Evolutionary conservation across 1,140 invertebrate genomes (phyloP).

Genomic region (Cotesia typhae): DNA sequence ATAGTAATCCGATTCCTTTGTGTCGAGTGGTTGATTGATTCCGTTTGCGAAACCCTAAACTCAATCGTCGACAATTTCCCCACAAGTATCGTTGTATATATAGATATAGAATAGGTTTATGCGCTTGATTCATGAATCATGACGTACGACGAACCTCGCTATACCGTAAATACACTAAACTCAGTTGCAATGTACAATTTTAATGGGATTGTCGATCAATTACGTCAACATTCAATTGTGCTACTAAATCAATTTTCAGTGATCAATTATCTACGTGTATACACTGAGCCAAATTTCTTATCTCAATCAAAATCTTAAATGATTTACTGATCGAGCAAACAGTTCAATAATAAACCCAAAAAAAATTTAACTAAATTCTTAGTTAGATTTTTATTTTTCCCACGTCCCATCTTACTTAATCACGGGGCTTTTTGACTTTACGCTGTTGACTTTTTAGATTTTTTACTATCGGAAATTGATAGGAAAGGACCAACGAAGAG

Average conservation of each 20-base stretch:
- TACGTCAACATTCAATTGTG: not conserved
- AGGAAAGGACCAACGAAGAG: constrained; percentile 28
- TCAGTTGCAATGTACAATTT: constrained; percentile 4
- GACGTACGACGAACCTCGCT: not conserved
- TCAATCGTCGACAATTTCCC: not conserved
- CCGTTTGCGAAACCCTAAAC: constrained; percentile 17
- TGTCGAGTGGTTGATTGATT: constrained; percentile 15
- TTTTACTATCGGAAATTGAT: constrained; percentile 37
- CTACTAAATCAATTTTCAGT: not conserved
- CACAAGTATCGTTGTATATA: not conserved
- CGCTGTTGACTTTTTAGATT: not conserved
- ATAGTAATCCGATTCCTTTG: constrained; percentile 24
- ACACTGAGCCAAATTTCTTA: not conserved
- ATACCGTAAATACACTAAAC: constrained; percentile 6
- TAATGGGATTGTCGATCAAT: constrained; percentile 10
- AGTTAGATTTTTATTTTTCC: constrained; percentile 18
- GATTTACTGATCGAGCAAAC: not conserved
- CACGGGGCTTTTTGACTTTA: constrained; percentile 4
- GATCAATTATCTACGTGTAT: constrained; percentile 3
- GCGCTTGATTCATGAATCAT: not conserved
- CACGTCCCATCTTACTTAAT: constrained; percentile 19
- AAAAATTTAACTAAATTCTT: too few relatives aligned
- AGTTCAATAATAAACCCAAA: too few relatives aligned
- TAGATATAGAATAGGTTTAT: not conserved
- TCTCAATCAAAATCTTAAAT: not conserved